Conservation (phyloP, 1,140 invertebrate species). For the Drosophila ohnishii region DNA sequence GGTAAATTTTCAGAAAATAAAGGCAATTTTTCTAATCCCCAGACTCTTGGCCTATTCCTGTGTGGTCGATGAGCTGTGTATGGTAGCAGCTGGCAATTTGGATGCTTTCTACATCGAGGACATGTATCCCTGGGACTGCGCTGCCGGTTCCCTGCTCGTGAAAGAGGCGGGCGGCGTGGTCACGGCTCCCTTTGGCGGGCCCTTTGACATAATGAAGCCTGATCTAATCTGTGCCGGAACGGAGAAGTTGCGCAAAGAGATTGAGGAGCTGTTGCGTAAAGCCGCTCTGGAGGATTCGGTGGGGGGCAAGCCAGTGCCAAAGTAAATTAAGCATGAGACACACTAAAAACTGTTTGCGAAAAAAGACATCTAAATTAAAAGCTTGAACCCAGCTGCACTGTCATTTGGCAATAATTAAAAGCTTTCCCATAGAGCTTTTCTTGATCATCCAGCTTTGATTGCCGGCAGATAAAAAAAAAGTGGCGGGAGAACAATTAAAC, state of each 20-base stretch:
- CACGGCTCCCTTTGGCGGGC: slow-evolving; percentile 84
- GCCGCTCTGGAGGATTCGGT: slow-evolving; percentile 68
- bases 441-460: slow-evolving; percentile 16
- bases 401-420: not conserved
- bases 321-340: slow-evolving; percentile 45
- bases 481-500: slow-evolving; percentile 25
- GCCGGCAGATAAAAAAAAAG: slow-evolving; percentile 18
- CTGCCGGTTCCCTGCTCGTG: slow-evolving; percentile 88
- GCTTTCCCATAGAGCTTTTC: slow-evolving; percentile 23
- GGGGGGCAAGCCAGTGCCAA: slow-evolving; percentile 56
- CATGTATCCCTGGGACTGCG: slow-evolving; percentile 88
- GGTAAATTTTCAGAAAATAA: not conserved
- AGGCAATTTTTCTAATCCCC: not conserved
- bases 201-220: slow-evolving; percentile 87
- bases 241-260: slow-evolving; percentile 69
- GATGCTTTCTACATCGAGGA: slow-evolving; percentile 91
- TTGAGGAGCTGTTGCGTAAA: slow-evolving; percentile 69
- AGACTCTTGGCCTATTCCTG: slow-evolving; percentile 73
- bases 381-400: slow-evolving; percentile 15
- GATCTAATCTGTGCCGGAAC: slow-evolving; percentile 87
- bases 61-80: slow-evolving; percentile 85
- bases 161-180: slow-evolving; percentile 89
- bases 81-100: slow-evolving; percentile 88
- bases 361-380: slow-evolving; percentile 31
- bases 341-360: slow-evolving; percentile 25